Evolutionary conservation across 2,113 vertebrate species (phyloP), one percentile per base, ranked within the genome.

Genomic region (Corythornis vintsioides): DNA sequence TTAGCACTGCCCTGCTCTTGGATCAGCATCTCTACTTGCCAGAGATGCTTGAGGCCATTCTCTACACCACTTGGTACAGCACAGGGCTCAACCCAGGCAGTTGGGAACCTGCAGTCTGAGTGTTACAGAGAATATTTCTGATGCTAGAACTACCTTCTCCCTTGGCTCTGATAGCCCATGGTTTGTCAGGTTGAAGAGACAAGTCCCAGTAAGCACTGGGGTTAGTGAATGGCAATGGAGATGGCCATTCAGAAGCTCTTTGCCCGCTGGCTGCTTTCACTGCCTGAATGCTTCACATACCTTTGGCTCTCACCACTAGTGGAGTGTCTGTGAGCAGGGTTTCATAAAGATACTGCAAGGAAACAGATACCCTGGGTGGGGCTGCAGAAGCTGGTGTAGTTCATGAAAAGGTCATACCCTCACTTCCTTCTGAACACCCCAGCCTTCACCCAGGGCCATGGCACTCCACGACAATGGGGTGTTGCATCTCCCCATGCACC

Each of bases 221-320:
- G 63, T 80, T 59, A 86, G 75, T 56, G 38, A 38, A 38, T 38
- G 38, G 38, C 38, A 38, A 57, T 83, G 65, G 75, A 94, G 78
- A 90, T 76, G 90, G 79, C 86, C 87, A 71, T 85, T 87, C 67
- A 78, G 57, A 75, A 94, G 53, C 67, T 70, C 28, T 76, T 26
- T 92, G 64, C 50, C 79, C 52, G 81, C 73, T 55, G 52, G 63
- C 43, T 18, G 8, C 1, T 0, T 91, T 84, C 60, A 19, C 19
- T 61, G 85, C 52, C 25, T 20, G 26, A 70, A 90, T 94, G 50
- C 31, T 63, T 67, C 70, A 47, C 60, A 66, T 92, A 52, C 64
- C 74, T 91, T 84, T 53, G 71, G 50, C 61, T 79, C 73, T 91
- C 2, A 3, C 48, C 16, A 16, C 52, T 65, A 67, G 55, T 29